Conservation (phyloP, 2,888 invertebrate genomes). For the Bedellia somnulentella region DNA sequence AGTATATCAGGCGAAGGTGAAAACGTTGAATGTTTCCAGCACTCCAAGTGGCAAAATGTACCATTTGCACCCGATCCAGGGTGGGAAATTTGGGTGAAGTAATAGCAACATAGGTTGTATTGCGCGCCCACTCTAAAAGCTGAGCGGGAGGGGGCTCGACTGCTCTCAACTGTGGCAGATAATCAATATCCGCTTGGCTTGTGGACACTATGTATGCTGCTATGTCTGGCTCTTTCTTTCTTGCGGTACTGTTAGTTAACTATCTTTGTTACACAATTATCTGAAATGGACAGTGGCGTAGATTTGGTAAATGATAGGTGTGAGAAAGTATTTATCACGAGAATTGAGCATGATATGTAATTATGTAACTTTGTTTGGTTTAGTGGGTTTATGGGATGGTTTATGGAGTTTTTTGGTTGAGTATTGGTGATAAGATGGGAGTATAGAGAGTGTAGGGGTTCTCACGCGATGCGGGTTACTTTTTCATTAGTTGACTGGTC, state of each 20-base stretch:
- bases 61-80: constrained; percentile 22
- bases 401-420: constrained; percentile 45
- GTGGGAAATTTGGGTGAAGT: constrained; percentile 21
- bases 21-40: constrained; percentile 25
- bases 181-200: constrained; percentile 65
- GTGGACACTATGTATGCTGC: constrained; percentile 62
- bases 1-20: constrained; percentile 26
- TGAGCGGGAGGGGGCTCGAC: constrained; percentile 32
- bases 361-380: constrained; percentile 52
- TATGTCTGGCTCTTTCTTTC: constrained; percentile 30
- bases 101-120: constrained; percentile 24
- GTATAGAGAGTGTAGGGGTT: constrained; percentile 17
- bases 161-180: constrained; percentile 63
- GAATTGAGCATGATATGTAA: constrained; percentile 59
- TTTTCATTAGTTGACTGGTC: constrained; percentile 18
- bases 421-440: constrained; percentile 22
- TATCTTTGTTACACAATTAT: constrained; percentile 47
- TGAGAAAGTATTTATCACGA: constrained; percentile 62
- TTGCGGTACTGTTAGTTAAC: constrained; percentile 15
- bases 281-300: constrained; percentile 61
- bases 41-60: constrained; percentile 21
- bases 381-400: constrained; percentile 28
- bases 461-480: constrained; percentile 40
- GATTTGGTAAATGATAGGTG: constrained; percentile 62
- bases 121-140: constrained; percentile 15